Evolutionary conservation across 1,140 invertebrate genomes (phyloP), one percentile per base, ranked within the genome.

Genomic region (Camponotus vicinus): DNA sequence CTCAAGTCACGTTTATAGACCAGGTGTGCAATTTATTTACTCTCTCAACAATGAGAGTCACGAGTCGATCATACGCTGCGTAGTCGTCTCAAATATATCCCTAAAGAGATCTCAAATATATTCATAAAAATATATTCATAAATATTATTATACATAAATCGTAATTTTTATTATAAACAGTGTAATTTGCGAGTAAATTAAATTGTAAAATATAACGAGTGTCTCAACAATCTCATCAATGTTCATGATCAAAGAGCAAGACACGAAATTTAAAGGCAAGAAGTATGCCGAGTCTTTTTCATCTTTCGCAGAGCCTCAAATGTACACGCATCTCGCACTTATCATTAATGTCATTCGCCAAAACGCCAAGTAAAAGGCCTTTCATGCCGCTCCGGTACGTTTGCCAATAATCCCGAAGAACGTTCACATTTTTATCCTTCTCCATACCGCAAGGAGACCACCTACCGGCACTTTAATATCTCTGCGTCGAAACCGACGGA

Each of bases 401-500:
- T 86, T 71, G 87, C 83, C 88, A 89, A 88, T 89, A 86, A 89
- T 52, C 64, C 27, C 49, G n/a, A 37, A 77, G 70, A 86, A 77
- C 83, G 57, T 82, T 69, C 55, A 77, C 59, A 87, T 85, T 87
- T 87, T 90, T 90, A 80, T 89, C 64, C 76, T 82, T 40, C 52
- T 15, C 57, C 55, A 78, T 85, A 27, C 40, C 76, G 61, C 57
- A 45, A 71, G 42, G 67, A 66, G 80, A 87, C 79, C 64, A 90
- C 75, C 85, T 87, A 87, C 64, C 76, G 88, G 76, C 80, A 85
- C 55, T 90, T 90, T 89, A 89, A 89, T 85, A 89, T 70, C 80
- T 77, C 71, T 61, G 85, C 76, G 83, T 90, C 76, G 80, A 89
- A 90, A 87, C 80, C 88, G 80, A 55, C 88, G 55, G 75, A 87